These are phyloP conservation scores for Sesamia nonagrioides DNA, from an alignment of 1,140 invertebrate genomes.

Conservation along the genomic window DNA sequence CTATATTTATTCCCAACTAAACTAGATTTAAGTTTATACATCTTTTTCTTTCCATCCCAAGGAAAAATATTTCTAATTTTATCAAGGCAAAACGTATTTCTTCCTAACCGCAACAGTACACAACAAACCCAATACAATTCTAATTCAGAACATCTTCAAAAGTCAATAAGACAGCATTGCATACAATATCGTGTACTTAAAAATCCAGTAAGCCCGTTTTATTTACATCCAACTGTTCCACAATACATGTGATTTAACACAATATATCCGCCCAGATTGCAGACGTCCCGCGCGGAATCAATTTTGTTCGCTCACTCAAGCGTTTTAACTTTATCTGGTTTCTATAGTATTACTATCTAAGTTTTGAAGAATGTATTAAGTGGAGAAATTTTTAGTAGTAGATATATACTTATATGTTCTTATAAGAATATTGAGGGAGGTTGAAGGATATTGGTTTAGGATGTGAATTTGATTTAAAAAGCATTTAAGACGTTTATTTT, in stretches of 20 bases:
- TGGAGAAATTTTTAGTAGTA: constrained; percentile 12
- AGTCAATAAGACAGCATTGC: constrained; percentile 27
- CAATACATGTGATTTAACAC: constrained; percentile 48
- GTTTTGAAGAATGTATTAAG: constrained; percentile 42
- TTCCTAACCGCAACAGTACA: not conserved
- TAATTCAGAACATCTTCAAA: not conserved
- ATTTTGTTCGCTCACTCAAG: constrained; percentile 48
- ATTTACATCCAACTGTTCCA: constrained; percentile 25
- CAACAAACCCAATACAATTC: not conserved
- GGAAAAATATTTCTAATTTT: no score
- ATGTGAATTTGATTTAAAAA: no score
- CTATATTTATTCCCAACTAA: no score
- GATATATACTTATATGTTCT: not conserved
- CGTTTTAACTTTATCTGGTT: constrained; percentile 49
- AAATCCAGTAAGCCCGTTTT: constrained; percentile 24
- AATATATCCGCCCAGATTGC: constrained; percentile 42
- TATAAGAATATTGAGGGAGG: not conserved
- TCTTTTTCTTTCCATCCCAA: no score
- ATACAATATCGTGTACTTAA: constrained; percentile 43
- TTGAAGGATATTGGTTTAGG: not conserved
- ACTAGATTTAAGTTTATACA: no score
- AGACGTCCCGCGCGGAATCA: constrained; percentile 34
- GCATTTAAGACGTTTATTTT: no score
- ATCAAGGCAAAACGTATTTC: not conserved
- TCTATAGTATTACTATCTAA: constrained; percentile 4